Conservation (phyloP, 2,888 invertebrate genomes). For the Pandemis heparana region DNA sequence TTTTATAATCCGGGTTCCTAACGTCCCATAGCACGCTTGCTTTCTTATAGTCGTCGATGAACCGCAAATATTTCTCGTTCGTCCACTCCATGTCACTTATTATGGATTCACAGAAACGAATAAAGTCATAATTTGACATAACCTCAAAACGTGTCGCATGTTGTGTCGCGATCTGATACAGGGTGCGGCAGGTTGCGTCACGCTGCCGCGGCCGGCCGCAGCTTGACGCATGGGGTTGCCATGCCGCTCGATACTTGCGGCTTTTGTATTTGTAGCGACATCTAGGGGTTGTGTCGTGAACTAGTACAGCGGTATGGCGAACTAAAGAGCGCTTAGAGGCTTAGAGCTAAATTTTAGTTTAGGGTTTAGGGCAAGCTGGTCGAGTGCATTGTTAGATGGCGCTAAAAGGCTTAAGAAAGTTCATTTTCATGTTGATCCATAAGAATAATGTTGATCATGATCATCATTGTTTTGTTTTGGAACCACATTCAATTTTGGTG, state of each 20-base stretch:
- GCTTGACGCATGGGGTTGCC: conserved; percentile 24
- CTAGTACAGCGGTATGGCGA: background rate
- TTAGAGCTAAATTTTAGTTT: background rate
- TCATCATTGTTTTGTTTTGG: too few species aligned
- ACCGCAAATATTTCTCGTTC: conserved; percentile 28
- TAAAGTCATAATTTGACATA: conserved; percentile 16
- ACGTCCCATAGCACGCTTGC: conserved; percentile 33
- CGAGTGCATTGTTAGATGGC: background rate
- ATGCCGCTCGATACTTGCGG: conserved; percentile 21
- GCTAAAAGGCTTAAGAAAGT: background rate
- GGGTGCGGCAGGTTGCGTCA: conserved; percentile 38
- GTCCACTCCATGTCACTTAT: conserved; percentile 36
- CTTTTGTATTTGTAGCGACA: background rate
- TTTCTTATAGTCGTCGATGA: conserved; percentile 35
- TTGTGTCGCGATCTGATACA: conserved; percentile 3
- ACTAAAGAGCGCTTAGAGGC: background rate
- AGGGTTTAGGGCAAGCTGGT: too few species aligned
- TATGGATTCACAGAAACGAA: conserved; percentile 3
- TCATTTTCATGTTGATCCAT: background rate
- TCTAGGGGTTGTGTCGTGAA: conserved; percentile 11
- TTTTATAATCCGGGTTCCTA: conserved; percentile 33
- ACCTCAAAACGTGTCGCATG: conserved; percentile 34
- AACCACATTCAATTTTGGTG: too few species aligned
- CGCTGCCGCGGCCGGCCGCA: conserved; percentile 29
- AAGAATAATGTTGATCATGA: too few species aligned